phyloP scores from a whole-genome alignment of 53 echinoderm and acorn worm species.

The Echinarachnius parma region DNA sequence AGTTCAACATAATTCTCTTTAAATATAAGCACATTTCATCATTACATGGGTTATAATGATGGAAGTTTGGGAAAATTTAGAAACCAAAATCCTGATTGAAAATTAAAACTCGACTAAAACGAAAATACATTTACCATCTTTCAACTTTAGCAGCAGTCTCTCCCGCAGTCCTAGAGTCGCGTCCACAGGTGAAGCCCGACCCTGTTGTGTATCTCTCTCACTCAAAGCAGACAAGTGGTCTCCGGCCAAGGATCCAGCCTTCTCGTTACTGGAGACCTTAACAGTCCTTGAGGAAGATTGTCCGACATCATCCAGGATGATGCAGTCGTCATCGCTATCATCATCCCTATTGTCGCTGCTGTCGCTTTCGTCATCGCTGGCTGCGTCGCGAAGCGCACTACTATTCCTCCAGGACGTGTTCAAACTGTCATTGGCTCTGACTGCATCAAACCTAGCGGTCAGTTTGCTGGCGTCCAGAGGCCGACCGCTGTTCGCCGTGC shows the following conservation, averaged over 20 bases:
- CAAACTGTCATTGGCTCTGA: constrained; percentile 8
- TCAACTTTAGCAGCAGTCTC: constrained; percentile 36
- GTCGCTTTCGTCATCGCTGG: not conserved
- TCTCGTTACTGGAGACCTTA: not conserved
- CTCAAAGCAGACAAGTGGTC: no score
- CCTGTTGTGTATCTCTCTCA: not conserved
- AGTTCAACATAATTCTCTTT: no score
- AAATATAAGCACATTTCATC: no score
- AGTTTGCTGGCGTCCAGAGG: not conserved
- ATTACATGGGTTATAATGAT: no score
- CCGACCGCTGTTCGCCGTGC: not conserved
- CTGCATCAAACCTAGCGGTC: constrained; percentile 7
- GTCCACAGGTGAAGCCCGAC: constrained; percentile 15
- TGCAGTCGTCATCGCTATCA: constrained; percentile 44
- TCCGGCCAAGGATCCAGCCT: not conserved
- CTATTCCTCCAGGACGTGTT: constrained; percentile 21
- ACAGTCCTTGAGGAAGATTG: no score
- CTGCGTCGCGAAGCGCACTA: no score
- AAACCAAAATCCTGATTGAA: no score
- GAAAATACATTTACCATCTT: no score
- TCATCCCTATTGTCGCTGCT: constrained; percentile 4
- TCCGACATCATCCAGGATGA: constrained; percentile 31
- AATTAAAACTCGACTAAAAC: no score
- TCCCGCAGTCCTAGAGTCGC: constrained; percentile 25
- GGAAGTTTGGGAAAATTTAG: no score